Evolutionary conservation across 2,113 vertebrate genomes (phyloP), one percentile per base, ranked within the genome.

Genomic region (Apus apus): DNA sequence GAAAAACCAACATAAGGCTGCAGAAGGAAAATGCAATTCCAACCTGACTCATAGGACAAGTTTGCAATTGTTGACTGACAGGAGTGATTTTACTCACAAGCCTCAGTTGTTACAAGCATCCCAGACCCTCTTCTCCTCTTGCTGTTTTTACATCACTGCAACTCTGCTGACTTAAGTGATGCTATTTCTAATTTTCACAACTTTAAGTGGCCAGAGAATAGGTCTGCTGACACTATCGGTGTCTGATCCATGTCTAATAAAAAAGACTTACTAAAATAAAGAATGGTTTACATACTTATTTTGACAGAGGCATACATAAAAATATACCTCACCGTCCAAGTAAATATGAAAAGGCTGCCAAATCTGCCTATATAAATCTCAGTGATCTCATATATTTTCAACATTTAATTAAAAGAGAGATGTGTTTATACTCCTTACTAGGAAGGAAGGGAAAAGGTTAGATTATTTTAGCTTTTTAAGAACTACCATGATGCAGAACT

Each of bases 341-440:
- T 72, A 90, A 89, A 83, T 76, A 85, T 25, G 46, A 62, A 86
- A 93, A 82, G 11, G 15, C 40, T 95, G 94, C 79, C 94, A 93
- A 85, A 76, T 77, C 50, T 66, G 40, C 51, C 38, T 66, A 27
- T 93, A 74, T 93, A 89, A 68, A 66, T 93, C 72, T 82, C 67
- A 77, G 29, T 48, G 54, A 78, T 88, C 68, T 79, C 78, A 93
- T 68, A 51, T 89, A 79, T 84, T 95, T 95, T 77, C 85, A 92
- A 51, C 25, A 58, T 83, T 81, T 84, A 92, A 92, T 92, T 93
- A 85, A 84, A 70, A 90, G 45, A 48, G 15, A 40, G 17, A 71
- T 51, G 11, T 43, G 7, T 71, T 95, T 81, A 64, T 21, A 53
- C 5, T 67, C 32, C 64, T 58, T 62, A 60, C 77, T 94, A 68